Base-by-base conservation (phyloP, 2,113 vertebrate genomes). In the Bettongia penicillata region DNA sequence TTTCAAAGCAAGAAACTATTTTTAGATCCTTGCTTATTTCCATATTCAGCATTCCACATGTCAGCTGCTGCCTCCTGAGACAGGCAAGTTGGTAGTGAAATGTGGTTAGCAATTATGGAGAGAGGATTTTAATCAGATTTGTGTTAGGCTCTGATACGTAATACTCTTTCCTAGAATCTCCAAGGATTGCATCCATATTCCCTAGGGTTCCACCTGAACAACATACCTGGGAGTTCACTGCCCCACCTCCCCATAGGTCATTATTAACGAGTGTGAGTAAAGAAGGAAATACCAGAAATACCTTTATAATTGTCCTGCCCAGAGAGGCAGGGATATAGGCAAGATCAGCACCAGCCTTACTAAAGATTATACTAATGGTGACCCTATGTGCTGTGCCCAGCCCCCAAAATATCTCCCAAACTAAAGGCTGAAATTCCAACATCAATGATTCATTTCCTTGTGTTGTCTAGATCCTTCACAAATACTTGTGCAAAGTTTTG, bases 1-100 rank as follows among this genome's bases (percentile, higher is more conserved):
- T 89, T 77, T 96, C 95, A 94, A 10, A 93, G 92, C 2, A 3
- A 93, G 25, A 52, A 51, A 31, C 0, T 28, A 93, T 96, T 97
- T 96, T 90, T 97, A 96, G 94, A 57, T 23, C 89, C 26, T 53
- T 92, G 50, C 91, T 93, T 43, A 22, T 25, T 47, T 16, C 6
- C 47, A 52, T 91, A 49, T 11, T 57, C 91, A 96, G 48, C 93
- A 53, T 91, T 93, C 50, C 0, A 10, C 1, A 28, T 90, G 84
- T 93, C 97, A 94, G 98, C 94, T 90, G 97, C 90, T 47, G 26
- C 57, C 0, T 0, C 90, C 55, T 50, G 1, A 25, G 52, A 61
- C 91, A 22, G n/a, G 68, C 19, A 3, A 61, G 49, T 0, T 0
- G 23, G 4, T 4, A 37, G 8, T 52, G 43, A 57, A 3, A 14